Percentiles rank a stretch among this genome's conserved stretches.
Evolutionary conservation across 2,888 invertebrate genomes (phyloP).

Genomic region (Ochropleura plecta): DNA sequence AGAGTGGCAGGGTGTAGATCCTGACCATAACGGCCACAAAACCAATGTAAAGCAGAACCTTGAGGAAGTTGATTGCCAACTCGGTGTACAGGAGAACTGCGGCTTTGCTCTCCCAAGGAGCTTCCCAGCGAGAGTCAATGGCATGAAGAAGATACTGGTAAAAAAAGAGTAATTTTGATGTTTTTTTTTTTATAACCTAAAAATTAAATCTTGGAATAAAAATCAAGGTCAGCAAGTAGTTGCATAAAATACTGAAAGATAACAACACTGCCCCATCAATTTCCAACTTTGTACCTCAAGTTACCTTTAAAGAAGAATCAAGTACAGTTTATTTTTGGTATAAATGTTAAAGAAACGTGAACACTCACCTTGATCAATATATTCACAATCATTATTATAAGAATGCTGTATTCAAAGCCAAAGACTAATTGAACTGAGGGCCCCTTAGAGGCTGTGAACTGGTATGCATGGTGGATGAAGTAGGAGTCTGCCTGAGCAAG

Average conservation of each 20-base stretch:
- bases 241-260: constrained; percentile 1
- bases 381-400: constrained; percentile 97
- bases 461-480: constrained; percentile 98
- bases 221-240: not conserved
- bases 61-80: constrained; percentile 96
- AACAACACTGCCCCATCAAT: not conserved
- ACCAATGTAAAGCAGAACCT: constrained; percentile 96
- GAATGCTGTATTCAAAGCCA: constrained; percentile 99
- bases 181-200: not conserved
- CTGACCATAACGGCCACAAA: constrained; percentile 99
- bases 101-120: constrained; percentile 99
- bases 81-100: constrained; percentile 99
- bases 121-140: constrained; percentile 97
- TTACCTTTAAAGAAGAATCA: not conserved
- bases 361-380: constrained; percentile 95
- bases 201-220: not conserved
- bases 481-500: constrained; percentile 96
- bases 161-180: not conserved
- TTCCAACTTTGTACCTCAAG: not conserved
- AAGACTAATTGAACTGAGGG: constrained; percentile 99
- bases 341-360: constrained; percentile 13
- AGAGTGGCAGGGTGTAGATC: constrained; percentile 99
- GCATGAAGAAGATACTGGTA: constrained; percentile 92
- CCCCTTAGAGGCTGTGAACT: constrained; percentile 97
- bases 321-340: not conserved